Evolutionary conservation across 2,113 vertebrate genomes (phyloP).

Genomic region (Gallinago paraguaiae): DNA sequence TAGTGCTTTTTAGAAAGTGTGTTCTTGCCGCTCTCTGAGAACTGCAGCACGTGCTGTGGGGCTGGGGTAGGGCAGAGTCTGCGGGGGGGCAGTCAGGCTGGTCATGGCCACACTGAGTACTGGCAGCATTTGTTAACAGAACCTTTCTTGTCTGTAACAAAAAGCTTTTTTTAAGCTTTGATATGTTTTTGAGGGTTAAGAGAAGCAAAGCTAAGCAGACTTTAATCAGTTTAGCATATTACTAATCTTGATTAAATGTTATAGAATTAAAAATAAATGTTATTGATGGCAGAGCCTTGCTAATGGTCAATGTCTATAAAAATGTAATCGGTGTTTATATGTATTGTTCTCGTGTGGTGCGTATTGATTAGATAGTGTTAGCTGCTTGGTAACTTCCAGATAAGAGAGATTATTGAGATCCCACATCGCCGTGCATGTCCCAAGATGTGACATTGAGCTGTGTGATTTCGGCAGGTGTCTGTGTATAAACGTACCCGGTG

Average conservation of each 20-base stretch:
- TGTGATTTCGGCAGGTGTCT: slow-evolving; percentile 71
- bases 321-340: background rate
- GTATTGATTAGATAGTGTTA: slow-evolving; percentile 67
- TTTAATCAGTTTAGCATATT: background rate
- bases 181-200: background rate
- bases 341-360: slow-evolving; percentile 45
- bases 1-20: background rate
- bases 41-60: background rate
- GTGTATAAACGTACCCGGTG: slow-evolving; percentile 14
- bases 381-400: background rate
- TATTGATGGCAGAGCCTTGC: slow-evolving; percentile 8
- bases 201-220: background rate
- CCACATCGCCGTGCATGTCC: background rate
- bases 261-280: slow-evolving; percentile 27
- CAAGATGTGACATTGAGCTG: slow-evolving; percentile 41
- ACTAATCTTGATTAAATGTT: background rate
- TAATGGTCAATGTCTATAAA: slow-evolving; percentile 32
- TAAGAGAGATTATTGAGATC: slow-evolving; percentile 18
- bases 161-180: background rate
- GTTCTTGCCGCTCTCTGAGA: background rate
- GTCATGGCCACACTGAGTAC: background rate
- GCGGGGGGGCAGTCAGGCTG: background rate
- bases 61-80: background rate
- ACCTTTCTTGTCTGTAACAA: slow-evolving; percentile 25
- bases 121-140: background rate